Evolutionary conservation across 2,888 invertebrate genomes (phyloP), one percentile per base, ranked within the genome.

Genomic region (Phalera bucephala): DNA sequence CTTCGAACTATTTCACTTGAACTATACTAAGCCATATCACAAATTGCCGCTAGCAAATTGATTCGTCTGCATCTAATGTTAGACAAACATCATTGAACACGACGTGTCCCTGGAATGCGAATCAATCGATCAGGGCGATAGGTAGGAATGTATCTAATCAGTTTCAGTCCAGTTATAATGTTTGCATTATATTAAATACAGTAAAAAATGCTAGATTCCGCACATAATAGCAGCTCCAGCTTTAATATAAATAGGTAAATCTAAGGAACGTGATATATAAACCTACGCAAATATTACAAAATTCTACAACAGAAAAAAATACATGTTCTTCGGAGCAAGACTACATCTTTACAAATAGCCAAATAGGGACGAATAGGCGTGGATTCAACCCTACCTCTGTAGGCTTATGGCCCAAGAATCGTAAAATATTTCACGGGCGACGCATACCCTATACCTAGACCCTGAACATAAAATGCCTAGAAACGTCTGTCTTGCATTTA

Each of bases 401-500:
- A 58, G 72, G 72, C 82, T 82, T 82, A 81, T 81, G 76, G 80
- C 78, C 76, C 73, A 64, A 61, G 68, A 78, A 80, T 83, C 85
- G 84, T 87, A 87, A 85, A 87, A 87, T 87, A 85, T 85, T 83
- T 84, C 83, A 79, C 71, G 72, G 71, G 59, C 64, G 64, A 63
- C 71, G 71, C 73, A 70, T 72, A 64, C 65, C 64, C 62, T 63
- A 55, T 56, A 52, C 62, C 59, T 45, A 41, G 41, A 45, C 52
- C 60, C 36, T 15, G 42, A 52, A 51, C 44, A 46, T 60, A 52
- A 20, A 40, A 17, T 38, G 39, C 31, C 75, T 77, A 51, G 78
- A 80, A 50, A 53, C 40, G 70, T 36, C 67, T 46, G 17, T n/a
- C n/a, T n/a, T n/a, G n/a, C n/a, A n/a, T n/a, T n/a, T n/a, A n/a